Evolutionary conservation across 2,888 invertebrate genomes (phyloP).

Genomic region (Orchesella flavescens): DNA sequence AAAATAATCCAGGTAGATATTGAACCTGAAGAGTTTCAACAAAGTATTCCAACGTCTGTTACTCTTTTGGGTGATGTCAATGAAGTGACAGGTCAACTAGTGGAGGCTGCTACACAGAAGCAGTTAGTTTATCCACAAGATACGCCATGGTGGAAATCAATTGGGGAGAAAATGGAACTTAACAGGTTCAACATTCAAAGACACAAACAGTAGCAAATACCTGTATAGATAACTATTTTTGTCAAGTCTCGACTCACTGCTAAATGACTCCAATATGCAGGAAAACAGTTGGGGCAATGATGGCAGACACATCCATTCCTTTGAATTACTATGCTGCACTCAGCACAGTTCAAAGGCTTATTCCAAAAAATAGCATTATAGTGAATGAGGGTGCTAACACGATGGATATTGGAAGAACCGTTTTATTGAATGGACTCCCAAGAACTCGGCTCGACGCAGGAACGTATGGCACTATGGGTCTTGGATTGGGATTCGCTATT

Average conservation of each 20-base stretch:
- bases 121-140: conserved; percentile 78
- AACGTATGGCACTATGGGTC: conserved; percentile 74
- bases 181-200: conserved; percentile 77
- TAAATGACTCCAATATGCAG: conserved; percentile 9
- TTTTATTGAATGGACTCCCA: conserved; percentile 86
- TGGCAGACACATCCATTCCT: conserved; percentile 82
- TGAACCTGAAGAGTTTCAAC: conserved; percentile 91
- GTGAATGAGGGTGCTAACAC: conserved; percentile 98
- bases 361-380: conserved; percentile 89
- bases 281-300: conserved; percentile 77
- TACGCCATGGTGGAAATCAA: conserved; percentile 84
- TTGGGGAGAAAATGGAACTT: conserved; percentile 82
- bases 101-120: conserved; percentile 77
- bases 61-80: conserved; percentile 90
- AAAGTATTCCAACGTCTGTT: conserved; percentile 86
- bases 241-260: too few species aligned
- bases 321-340: conserved; percentile 96
- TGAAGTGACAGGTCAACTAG: conserved; percentile 81
- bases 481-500: conserved; percentile 92
- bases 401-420: conserved; percentile 96
- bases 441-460: conserved; percentile 95
- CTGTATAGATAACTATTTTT: too few species aligned
- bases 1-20: conserved; percentile 94
- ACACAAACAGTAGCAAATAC: too few species aligned
- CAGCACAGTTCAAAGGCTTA: conserved; percentile 83